Conservation (phyloP, 2,113 vertebrate species). For the Larimichthys crocea region DNA sequence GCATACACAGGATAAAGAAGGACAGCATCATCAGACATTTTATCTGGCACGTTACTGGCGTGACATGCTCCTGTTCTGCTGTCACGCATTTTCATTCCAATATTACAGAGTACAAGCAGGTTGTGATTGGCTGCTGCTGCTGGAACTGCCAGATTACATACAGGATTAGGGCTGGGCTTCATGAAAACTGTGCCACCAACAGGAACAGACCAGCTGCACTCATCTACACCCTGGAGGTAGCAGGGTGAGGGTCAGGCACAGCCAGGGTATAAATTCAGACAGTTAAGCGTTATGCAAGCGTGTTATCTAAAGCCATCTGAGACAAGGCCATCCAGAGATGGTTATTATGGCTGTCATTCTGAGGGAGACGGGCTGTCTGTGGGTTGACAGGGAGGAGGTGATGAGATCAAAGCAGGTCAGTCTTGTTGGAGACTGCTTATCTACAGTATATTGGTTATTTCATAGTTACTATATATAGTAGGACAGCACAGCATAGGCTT, state of each 20-base stretch:
- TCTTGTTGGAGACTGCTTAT: constrained; percentile 49
- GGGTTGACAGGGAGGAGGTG: constrained; percentile 52
- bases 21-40: constrained; percentile 44
- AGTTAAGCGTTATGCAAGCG: constrained; percentile 70
- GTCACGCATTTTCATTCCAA: constrained; percentile 68
- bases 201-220: constrained; percentile 62
- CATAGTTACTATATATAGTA: constrained; percentile 3
- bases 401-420: constrained; percentile 66
- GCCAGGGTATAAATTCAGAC: constrained; percentile 62
- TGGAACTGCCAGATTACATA: constrained; percentile 74
- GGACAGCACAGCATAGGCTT: background rate
- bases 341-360: constrained; percentile 66
- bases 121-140: constrained; percentile 74
- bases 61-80: constrained; percentile 65
- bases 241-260: constrained; percentile 60
- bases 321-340: constrained; percentile 62
- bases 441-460: constrained; percentile 14
- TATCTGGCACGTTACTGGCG: constrained; percentile 29
- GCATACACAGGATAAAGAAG: constrained; percentile 19
- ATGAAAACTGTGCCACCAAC: constrained; percentile 60
- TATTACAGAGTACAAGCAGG: constrained; percentile 58
- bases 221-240: constrained; percentile 55
- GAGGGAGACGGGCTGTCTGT: constrained; percentile 61
- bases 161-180: constrained; percentile 70
- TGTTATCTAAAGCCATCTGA: constrained; percentile 74